These are phyloP conservation scores for Drosophila anomelani DNA, from an alignment of 2,888 invertebrate genomes.

Conservation along the genomic window DNA sequence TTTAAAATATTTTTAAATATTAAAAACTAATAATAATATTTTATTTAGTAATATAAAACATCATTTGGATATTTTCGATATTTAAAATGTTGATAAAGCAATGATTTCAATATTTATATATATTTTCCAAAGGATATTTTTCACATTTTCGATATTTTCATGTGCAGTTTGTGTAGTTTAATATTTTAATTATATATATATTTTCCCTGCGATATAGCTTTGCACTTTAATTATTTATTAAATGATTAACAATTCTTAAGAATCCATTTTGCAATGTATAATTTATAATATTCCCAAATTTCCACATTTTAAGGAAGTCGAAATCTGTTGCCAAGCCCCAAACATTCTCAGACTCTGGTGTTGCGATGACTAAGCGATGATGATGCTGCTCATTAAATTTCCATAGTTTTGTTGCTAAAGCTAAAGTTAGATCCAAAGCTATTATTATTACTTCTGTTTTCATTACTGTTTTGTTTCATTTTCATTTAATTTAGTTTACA, in stretches of 20 bases:
- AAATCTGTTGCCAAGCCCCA: neutral
- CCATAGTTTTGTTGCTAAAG: neutral
- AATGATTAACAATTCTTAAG: too few relatives aligned
- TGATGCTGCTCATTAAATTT: neutral
- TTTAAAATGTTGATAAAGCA: neutral
- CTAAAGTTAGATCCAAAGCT: neutral
- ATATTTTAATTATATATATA: neutral
- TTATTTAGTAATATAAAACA: too few relatives aligned
- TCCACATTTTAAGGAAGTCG: too few relatives aligned
- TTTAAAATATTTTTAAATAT: too few relatives aligned
- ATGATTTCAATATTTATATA: too few relatives aligned
- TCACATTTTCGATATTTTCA: too few relatives aligned
- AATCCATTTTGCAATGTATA: too few relatives aligned
- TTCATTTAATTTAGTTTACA: slow-evolving; percentile 19
- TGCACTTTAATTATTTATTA: neutral
- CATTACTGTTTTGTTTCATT: slow-evolving; percentile 10
- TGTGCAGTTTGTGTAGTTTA: too few relatives aligned
- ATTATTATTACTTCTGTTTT: slow-evolving; percentile 1
- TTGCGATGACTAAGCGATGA: neutral
- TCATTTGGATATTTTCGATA: neutral
- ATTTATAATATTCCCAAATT: too few relatives aligned
- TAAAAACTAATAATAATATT: too few relatives aligned
- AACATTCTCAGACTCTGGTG: neutral
- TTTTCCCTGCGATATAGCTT: neutral
- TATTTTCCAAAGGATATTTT: too few relatives aligned